These are phyloP conservation scores for Cactoblastis cactorum DNA, from an alignment of 2,888 invertebrate genomes.

Conservation along the genomic window DNA sequence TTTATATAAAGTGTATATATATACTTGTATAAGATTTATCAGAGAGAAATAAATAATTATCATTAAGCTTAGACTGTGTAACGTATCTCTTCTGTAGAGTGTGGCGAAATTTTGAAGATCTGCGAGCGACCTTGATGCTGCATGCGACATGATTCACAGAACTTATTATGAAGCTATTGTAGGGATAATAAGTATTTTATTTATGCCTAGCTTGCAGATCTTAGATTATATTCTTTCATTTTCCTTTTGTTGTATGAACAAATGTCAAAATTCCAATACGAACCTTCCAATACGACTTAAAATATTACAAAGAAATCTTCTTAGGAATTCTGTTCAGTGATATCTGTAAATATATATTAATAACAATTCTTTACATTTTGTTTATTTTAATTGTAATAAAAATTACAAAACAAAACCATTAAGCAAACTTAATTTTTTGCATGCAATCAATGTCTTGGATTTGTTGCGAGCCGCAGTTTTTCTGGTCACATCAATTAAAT, in stretches of 20 bases:
- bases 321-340: no score
- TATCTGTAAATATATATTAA: no score
- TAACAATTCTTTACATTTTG: no score
- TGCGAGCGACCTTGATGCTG: not conserved
- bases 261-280: no score
- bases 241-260: no score
- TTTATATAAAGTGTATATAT: no score
- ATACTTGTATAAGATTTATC: no score
- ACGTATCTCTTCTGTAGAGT: not conserved
- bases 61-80: not conserved
- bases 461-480: not conserved
- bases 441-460: not conserved
- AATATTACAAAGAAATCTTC: no score
- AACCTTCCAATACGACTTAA: no score
- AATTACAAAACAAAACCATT: not conserved
- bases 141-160: slow-evolving; percentile 1
- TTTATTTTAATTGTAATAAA: not conserved
- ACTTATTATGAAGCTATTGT: not conserved
- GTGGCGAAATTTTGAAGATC: slow-evolving; percentile 7
- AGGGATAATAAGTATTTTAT: not conserved
- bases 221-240: not conserved
- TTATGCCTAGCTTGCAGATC: not conserved
- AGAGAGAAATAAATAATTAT: no score
- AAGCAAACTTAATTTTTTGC: not conserved
- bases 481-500: not conserved